Evolutionary conservation across 53 echinoderm and acorn worm genomes (phyloP).

Genomic region (Echinometra lucunter): DNA sequence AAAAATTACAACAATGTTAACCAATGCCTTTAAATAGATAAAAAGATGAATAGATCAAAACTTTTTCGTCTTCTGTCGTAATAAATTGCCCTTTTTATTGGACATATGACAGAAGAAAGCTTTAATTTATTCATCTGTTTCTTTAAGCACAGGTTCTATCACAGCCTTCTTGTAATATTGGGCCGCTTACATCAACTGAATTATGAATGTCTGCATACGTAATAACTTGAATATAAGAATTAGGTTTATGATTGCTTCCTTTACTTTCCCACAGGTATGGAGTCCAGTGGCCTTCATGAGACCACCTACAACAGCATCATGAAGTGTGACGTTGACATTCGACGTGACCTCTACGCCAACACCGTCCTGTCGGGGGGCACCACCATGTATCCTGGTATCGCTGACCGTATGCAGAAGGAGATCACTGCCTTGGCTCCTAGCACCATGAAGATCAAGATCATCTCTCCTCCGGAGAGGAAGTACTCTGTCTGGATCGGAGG

Average conservation of each 20-base stretch:
- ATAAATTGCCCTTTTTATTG: no score
- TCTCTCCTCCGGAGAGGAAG: conserved; percentile 80
- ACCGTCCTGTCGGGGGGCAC: conserved; percentile 77
- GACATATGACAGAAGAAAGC: no score
- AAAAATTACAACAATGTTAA: no score
- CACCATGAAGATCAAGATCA: conserved; percentile 86
- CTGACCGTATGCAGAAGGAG: conserved; percentile 85
- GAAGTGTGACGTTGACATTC: conserved; percentile 66
- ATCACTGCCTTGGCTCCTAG: conserved; percentile 79
- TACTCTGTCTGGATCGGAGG: conserved; percentile 89
- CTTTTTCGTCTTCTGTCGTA: no score
- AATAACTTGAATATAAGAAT: no score
- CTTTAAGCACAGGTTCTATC: no score
- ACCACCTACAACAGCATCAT: conserved; percentile 68
- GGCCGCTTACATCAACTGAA: no score
- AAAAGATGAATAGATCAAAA: no score
- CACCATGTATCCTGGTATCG: conserved; percentile 69
- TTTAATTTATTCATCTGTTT: no score
- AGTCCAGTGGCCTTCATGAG: conserved; percentile 74
- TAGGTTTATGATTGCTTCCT: not conserved
- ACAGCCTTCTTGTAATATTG: no score
- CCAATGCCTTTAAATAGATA: no score
- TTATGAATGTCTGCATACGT: no score
- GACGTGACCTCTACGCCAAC: conserved; percentile 79
- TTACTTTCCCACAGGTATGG: conserved; percentile 69